These are phyloP conservation scores for Hanleya hanleyi DNA, from an alignment of 2,888 invertebrate species.

Conservation along the genomic window DNA sequence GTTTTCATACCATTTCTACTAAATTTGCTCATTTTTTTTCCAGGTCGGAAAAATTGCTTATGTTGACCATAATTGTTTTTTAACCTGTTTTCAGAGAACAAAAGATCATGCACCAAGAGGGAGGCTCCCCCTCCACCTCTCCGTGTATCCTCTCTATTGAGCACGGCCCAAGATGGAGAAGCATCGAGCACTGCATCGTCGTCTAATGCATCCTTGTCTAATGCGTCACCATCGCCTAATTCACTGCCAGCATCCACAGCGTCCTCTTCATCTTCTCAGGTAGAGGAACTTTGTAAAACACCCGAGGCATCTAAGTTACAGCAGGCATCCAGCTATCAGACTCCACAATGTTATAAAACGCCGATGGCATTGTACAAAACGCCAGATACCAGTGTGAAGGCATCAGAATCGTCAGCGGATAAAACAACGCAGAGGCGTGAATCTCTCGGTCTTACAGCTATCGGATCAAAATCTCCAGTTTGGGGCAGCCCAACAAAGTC, in stretches of 20 bases:
- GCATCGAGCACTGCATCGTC: not conserved
- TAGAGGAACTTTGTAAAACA: not conserved
- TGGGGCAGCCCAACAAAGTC: not conserved
- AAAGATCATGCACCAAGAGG: not conserved
- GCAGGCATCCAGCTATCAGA: not conserved
- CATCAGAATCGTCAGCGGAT: not conserved
- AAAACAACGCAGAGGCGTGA: not conserved
- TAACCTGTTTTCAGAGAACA: not conserved
- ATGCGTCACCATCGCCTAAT: not conserved
- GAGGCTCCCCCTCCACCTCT: slow-evolving; percentile 1
- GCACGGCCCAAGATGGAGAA: not conserved
- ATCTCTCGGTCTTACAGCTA: not conserved
- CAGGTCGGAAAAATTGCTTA: not conserved
- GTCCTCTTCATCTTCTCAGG: not conserved
- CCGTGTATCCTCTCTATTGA: not conserved
- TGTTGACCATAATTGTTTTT: not conserved
- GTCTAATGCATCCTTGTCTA: not conserved
- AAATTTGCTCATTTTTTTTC: not conserved
- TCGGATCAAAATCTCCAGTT: not conserved
- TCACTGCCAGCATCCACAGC: not conserved
- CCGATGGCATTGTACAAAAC: not conserved
- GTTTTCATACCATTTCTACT: no score
- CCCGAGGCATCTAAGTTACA: not conserved
- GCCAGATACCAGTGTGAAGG: not conserved
- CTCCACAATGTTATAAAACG: not conserved